Evolutionary conservation across 2,797 vertebrate genomes (phyloP).

Genomic region (Brachymystax lenok): DNA sequence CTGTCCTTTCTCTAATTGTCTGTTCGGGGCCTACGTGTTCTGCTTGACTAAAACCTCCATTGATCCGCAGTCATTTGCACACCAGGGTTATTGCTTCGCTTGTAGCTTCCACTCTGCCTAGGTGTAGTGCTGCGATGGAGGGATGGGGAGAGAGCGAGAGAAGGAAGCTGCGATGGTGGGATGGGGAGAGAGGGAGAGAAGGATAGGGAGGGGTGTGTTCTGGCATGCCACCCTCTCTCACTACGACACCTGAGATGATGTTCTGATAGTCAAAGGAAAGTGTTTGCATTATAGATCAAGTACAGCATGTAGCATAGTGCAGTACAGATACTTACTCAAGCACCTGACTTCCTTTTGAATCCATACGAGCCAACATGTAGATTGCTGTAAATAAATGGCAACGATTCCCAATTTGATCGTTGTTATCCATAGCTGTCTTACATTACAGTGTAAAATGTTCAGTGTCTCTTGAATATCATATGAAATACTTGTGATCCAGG

Average conservation of each 20-base stretch:
- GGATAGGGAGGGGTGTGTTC: not conserved
- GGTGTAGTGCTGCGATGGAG: conserved; percentile 39
- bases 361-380: conserved; percentile 34
- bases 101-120: conserved; percentile 48
- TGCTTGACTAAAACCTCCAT: conserved; percentile 67
- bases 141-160: not conserved
- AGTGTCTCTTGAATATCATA: conserved; percentile 44
- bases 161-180: conserved; percentile 17
- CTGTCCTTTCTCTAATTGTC: conserved; percentile 74
- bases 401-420: conserved; percentile 37
- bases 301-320: not conserved
- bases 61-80: conserved; percentile 63
- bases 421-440: conserved; percentile 15
- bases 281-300: conserved; percentile 32
- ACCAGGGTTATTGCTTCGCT: conserved; percentile 64
- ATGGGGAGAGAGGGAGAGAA: not conserved
- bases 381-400: conserved; percentile 33
- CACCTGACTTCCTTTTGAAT: conserved; percentile 20
- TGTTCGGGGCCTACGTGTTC: conserved; percentile 65
- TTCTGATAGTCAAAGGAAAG: conserved; percentile 19
- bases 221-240: not conserved
- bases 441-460: conserved; percentile 40
- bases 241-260: conserved; percentile 9
- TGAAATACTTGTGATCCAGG: conserved; percentile 37
- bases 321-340: conserved; percentile 16